Conservation (phyloP, 2,888 invertebrate species). For the Piscicola geometra region DNA sequence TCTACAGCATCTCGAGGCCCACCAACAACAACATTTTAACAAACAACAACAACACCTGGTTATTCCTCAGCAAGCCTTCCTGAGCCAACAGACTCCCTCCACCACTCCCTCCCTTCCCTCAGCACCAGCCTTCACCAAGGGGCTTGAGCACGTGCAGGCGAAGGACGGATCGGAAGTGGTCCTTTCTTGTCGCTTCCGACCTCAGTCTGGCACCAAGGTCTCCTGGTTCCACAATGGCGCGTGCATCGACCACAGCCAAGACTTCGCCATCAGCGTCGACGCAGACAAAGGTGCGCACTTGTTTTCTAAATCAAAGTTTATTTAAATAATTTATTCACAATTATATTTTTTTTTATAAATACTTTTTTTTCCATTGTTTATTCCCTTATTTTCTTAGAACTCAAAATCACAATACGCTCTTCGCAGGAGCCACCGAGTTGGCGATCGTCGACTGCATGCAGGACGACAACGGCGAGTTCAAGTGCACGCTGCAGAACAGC, state of each 20-base stretch:
- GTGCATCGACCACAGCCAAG: constrained; percentile 54
- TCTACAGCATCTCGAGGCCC: no score
- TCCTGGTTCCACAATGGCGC: constrained; percentile 55
- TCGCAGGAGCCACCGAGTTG: constrained; percentile 50
- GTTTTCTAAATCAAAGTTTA: no score
- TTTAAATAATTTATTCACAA: no score
- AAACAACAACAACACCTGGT: no score
- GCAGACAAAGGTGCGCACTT: constrained; percentile 49
- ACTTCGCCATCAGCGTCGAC: constrained; percentile 53
- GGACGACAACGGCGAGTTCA: constrained; percentile 56
- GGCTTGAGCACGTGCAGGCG: constrained; percentile 44
- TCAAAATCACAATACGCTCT: neutral
- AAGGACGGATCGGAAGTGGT: constrained; percentile 52
- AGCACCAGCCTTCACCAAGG: constrained; percentile 49
- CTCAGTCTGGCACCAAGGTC: constrained; percentile 51
- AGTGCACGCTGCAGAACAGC: constrained; percentile 53
- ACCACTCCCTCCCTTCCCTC: constrained; percentile 36
- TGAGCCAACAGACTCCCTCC: constrained; percentile 7
- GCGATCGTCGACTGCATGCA: constrained; percentile 55
- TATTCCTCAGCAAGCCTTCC: neutral
- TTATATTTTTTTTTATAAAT: no score
- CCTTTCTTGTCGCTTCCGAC: constrained; percentile 51
- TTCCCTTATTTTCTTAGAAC: no score
- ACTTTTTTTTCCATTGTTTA: no score
- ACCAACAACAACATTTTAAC: no score